phyloP scores from a whole-genome alignment of 2,113 vertebrate genomes.

The Cavia porcellus region DNA sequence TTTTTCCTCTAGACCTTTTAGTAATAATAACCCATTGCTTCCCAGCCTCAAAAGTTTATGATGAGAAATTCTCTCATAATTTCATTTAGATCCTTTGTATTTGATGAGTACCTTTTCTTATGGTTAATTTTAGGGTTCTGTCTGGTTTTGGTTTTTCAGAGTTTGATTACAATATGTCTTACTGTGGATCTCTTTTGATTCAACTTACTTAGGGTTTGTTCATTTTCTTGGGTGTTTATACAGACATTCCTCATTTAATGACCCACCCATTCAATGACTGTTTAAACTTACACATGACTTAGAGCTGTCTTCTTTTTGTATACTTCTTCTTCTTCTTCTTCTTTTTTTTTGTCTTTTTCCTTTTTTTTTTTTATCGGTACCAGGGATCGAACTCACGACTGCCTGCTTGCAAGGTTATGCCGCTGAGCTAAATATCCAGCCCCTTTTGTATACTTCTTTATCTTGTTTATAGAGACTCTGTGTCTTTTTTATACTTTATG shows the following conservation, averaged over 20 bases:
- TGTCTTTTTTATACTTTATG: neutral
- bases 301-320: neutral
- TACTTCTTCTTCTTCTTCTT: no score
- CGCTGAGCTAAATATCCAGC: no score
- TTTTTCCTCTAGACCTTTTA: neutral
- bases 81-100: neutral
- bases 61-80: neutral
- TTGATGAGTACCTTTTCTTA: neutral
- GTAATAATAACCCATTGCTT: neutral
- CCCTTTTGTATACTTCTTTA: neutral
- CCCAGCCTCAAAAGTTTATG: neutral
- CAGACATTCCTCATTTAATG: neutral
- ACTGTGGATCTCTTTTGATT: neutral
- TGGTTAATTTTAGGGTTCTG: neutral
- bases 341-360: no score
- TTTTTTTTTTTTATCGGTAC: no score
- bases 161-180: neutral
- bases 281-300: neutral
- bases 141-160: neutral
- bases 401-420: no score
- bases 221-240: neutral
- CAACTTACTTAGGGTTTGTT: neutral
- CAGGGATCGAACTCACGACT: no score
- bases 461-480: neutral
- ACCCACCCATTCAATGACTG: neutral